Conservation (phyloP, 2,113 vertebrate species). For the Neopipo cinnamomea region DNA sequence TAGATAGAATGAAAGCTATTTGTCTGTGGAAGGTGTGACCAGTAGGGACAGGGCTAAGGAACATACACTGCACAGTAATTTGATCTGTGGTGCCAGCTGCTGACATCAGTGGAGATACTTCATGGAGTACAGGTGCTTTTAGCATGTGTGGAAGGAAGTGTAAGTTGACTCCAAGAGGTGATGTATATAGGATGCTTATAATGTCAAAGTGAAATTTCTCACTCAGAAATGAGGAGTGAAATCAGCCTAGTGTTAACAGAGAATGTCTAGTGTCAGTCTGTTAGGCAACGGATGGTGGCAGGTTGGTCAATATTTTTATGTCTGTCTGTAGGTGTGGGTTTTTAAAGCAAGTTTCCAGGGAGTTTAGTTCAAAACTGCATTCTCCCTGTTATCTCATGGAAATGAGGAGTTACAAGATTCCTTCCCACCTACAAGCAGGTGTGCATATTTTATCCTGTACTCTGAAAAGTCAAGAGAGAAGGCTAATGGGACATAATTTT, state of each 20-base stretch:
- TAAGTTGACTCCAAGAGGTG: not conserved
- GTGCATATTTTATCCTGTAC: not conserved
- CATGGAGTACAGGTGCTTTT: not conserved
- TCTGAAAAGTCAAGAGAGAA: not conserved
- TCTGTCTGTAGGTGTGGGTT: not conserved
- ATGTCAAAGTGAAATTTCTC: not conserved
- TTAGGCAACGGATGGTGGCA: not conserved
- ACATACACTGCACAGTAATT: not conserved
- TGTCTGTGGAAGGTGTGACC: not conserved
- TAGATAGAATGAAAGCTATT: not conserved
- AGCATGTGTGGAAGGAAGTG: not conserved
- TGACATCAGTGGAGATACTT: not conserved
- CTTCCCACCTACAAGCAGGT: not conserved
- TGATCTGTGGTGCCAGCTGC: slow-evolving; percentile 4
- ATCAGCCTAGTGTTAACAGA: not conserved
- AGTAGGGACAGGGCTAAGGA: not conserved
- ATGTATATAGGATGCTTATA: not conserved
- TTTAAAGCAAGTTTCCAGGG: not conserved
- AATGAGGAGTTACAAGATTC: not conserved
- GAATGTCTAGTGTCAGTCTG: not conserved
- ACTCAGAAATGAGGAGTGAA: not conserved
- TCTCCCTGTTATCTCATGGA: not conserved
- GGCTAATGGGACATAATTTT: not conserved
- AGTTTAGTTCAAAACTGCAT: not conserved
- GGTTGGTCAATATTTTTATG: not conserved